phyloP scores from a whole-genome alignment of 2,888 invertebrate species.

The Apamea anceps region DNA sequence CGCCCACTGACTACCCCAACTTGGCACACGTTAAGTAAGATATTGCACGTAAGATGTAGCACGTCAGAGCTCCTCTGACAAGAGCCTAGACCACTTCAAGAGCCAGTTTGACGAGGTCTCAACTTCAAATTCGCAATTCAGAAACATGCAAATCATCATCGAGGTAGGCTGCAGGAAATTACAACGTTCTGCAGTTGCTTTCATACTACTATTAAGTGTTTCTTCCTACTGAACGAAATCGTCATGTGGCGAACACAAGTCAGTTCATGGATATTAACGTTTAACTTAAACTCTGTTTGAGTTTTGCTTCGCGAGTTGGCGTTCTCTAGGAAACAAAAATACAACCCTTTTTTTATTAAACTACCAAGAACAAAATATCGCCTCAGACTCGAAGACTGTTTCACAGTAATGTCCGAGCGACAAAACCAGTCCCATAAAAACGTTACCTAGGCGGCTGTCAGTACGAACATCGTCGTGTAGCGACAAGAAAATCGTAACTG shows the following conservation, averaged over 20 bases:
- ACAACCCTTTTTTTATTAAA: not conserved
- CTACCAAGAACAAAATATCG: conserved; percentile 4
- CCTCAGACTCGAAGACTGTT: not conserved
- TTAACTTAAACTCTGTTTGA: not conserved
- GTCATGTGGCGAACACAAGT: not conserved
- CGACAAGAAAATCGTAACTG: too few species aligned
- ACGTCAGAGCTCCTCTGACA: not conserved
- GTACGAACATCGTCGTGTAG: not conserved
- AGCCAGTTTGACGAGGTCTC: too few species aligned
- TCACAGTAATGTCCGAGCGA: not conserved
- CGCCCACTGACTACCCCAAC: not conserved
- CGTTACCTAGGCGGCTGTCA: not conserved
- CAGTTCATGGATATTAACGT: not conserved
- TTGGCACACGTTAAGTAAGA: not conserved
- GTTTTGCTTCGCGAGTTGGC: not conserved
- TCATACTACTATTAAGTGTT: not conserved
- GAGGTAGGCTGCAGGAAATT: not conserved
- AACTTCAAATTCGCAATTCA: too few species aligned
- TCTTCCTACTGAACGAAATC: not conserved
- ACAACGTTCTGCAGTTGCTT: not conserved
- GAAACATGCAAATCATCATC: not conserved
- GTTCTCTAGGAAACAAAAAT: not conserved
- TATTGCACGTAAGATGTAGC: not conserved
- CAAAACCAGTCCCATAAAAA: conserved; percentile 20
- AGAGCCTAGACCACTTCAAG: too few species aligned